phyloP scores from a whole-genome alignment of 2,888 invertebrate species.

The Margaritifera margaritifera region DNA sequence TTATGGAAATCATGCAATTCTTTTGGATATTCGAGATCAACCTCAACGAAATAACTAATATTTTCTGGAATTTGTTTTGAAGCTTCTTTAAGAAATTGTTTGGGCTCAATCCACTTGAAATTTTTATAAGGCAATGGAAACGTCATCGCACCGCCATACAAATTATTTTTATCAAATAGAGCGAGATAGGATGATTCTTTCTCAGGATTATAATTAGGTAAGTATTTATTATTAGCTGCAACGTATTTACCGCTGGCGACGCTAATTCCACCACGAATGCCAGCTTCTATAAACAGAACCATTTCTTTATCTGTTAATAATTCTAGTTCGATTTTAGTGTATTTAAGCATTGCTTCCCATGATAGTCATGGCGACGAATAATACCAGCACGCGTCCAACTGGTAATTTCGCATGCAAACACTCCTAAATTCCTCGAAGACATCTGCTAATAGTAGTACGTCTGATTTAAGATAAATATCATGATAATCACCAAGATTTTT shows the following conservation, averaged over 20 bases:
- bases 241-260: conserved; percentile 15
- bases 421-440: no score
- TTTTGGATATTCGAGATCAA: conserved; percentile 72
- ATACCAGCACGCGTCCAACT: no score
- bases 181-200: conserved; percentile 18
- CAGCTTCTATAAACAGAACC: conserved; percentile 31
- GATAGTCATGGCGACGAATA: no score
- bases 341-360: no score
- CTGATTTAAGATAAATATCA: no score
- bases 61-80: conserved; percentile 60
- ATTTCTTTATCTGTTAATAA: conserved; percentile 29
- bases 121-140: conserved; percentile 52
- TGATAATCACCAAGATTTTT: no score
- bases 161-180: conserved; percentile 21
- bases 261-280: conserved; percentile 28
- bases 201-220: conserved; percentile 15
- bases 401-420: no score
- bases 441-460: no score
- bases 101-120: conserved; percentile 45
- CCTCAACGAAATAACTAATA: no score
- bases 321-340: no score
- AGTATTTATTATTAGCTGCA: conserved; percentile 34
- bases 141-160: conserved; percentile 43
- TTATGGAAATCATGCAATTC: conserved; percentile 67
- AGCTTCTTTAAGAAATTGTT: conserved; percentile 27